Base-by-base conservation (phyloP, 2,113 vertebrate genomes). In the Trichechus manatus region DNA sequence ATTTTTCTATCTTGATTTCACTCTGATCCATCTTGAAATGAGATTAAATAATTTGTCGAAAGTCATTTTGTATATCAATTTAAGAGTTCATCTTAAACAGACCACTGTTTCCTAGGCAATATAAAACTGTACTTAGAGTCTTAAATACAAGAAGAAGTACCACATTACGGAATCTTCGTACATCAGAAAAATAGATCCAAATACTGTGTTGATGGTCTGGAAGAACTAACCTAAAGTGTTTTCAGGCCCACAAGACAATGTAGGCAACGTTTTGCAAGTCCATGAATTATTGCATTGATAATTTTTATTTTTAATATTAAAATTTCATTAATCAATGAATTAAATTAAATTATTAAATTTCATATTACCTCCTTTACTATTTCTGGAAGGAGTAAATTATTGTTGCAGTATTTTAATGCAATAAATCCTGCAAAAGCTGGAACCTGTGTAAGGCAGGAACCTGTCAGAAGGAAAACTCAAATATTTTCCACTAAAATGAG, bases 41-140 rank as follows among this genome's bases (percentile, higher is more conserved):
- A 50, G 33, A 7, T 77, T 96, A 89, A 90, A 44, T 93, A 61
- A 80, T 96, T 93, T 93, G 93, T 85, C 84, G 59, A 47, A 77
- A 56, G 25, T 64, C 27, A 59, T 92, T 97, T 75, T 75, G 10
- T 63, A 27, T 74, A 29, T 93, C 31, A 80, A 20, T 17, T 83
- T 79, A 61, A 29, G 36, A 92, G 39, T 94, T 94, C 13, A 25
- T 72, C 23, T 83, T 72, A 78, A 95, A 63, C 31, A 91, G 70
- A 87, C 22, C 10, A 47, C 59, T 68, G 31, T 64, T 84, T 93
- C 6, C n/a, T 80, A 44, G 44, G 47, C 39, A 47, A 44, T 61
- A 10, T 39, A 20, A 36, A 23, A 36, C n/a, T 39, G 72, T n/a
- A 25, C 27, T 61, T 89, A 84, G 87, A 90, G 89, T 47, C 68